Conservation (phyloP, 2,888 invertebrate genomes). For the Drosophila buzzatii region DNA sequence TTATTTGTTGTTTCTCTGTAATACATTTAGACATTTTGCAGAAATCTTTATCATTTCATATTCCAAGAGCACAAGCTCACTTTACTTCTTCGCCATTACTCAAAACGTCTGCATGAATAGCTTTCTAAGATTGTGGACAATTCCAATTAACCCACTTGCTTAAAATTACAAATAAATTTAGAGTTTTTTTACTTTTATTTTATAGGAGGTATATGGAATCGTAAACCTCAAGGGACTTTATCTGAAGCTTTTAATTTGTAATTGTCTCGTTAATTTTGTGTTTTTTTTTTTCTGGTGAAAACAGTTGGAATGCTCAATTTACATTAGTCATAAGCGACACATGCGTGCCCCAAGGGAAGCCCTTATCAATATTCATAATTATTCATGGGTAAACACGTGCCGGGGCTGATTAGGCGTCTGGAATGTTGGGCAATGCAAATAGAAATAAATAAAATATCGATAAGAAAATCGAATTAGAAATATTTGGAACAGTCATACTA, state of each 20-base stretch:
- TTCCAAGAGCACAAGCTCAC: not conserved
- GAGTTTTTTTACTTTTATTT: not conserved
- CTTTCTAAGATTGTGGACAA: not conserved
- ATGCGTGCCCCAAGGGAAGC: slow-evolving; percentile 22
- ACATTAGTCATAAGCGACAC: slow-evolving; percentile 10
- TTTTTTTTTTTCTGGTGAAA: not conserved
- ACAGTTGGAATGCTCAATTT: not conserved
- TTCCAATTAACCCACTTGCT: not conserved
- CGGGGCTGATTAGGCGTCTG: slow-evolving; percentile 21
- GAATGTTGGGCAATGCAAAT: slow-evolving; percentile 10
- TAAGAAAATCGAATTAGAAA: slow-evolving; percentile 33
- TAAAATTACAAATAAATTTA: not conserved
- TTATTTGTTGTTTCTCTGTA: no score
- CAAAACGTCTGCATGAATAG: not conserved
- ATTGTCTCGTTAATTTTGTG: not conserved
- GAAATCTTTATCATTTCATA: not conserved
- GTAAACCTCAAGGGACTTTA: not conserved
- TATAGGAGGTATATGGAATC: not conserved
- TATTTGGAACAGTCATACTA: slow-evolving; percentile 14
- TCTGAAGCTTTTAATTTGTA: not conserved
- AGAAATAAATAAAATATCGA: slow-evolving; percentile 25
- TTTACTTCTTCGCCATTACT: not conserved
- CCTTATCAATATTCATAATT: slow-evolving; percentile 44
- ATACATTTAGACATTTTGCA: not conserved
- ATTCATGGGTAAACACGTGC: slow-evolving; percentile 33